A percentile compares a stretch with the other conserved stretches of the same genome.
These are phyloP conservation scores for Tinea semifulvella DNA, from an alignment of 2,888 invertebrate species.

Conservation along the genomic window DNA sequence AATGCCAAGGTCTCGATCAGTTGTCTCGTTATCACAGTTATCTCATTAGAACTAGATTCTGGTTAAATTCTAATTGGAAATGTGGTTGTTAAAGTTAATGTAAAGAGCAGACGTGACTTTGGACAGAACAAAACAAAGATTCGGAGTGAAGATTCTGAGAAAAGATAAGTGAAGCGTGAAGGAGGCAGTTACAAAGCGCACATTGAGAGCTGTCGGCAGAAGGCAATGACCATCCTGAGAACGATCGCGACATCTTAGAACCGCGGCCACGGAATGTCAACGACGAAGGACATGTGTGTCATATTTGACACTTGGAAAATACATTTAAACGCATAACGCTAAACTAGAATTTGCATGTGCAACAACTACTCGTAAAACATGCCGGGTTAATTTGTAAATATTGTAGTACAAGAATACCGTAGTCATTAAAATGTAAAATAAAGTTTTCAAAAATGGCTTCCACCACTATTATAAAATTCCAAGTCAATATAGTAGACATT, in stretches of 20 bases:
- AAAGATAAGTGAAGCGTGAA: constrained; percentile 5
- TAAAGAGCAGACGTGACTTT: not conserved
- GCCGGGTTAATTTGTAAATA: too few species aligned
- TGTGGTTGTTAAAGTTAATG: not conserved
- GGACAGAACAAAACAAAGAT: not conserved
- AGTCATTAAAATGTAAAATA: too few species aligned
- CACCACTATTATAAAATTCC: too few species aligned
- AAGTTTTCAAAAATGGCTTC: too few species aligned
- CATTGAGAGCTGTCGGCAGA: not conserved
- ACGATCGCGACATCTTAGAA: not conserved
- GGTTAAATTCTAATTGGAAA: constrained; percentile 3
- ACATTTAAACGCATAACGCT: not conserved
- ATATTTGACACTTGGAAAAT: not conserved
- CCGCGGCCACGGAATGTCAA: constrained; percentile 3
- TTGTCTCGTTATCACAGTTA: constrained; percentile 4
- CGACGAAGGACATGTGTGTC: not conserved
- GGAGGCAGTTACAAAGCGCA: not conserved
- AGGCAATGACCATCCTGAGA: constrained; percentile 14
- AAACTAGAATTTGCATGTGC: too few species aligned
- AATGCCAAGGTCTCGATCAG: constrained; percentile 33
- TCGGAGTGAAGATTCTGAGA: constrained; percentile 1
- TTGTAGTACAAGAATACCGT: too few species aligned
- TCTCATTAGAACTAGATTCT: not conserved
- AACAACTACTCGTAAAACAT: too few species aligned
- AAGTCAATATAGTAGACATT: too few species aligned